These are phyloP conservation scores for Hypocryptadius cinnamomeus DNA, from an alignment of 2,113 vertebrate genomes.

Conservation along the genomic window DNA sequence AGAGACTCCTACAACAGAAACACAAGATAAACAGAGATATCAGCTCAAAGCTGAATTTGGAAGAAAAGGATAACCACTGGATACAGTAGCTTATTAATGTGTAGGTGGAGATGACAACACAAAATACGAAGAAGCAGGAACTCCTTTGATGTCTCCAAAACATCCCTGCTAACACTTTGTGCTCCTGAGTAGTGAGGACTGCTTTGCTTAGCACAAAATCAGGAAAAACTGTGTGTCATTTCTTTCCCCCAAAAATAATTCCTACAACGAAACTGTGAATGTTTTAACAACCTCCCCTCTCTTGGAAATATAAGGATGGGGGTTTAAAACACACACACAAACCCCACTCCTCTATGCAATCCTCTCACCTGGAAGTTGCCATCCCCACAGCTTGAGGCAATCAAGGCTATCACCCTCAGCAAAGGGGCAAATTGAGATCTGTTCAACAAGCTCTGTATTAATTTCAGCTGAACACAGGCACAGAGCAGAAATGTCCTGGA, in stretches of 20 bases:
- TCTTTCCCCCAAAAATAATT: neutral
- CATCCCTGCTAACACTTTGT: neutral
- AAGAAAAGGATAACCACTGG: neutral
- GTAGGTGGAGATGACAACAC: neutral
- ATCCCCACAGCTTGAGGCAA: neutral
- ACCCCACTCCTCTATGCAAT: neutral
- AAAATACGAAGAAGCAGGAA: neutral
- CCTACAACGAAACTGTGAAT: neutral
- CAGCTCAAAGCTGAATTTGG: neutral
- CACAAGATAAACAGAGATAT: neutral
- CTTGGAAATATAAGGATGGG: neutral
- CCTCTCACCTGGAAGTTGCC: neutral
- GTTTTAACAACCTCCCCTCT: neutral
- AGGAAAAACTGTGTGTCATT: neutral
- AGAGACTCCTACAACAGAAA: neutral
- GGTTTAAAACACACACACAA: neutral
- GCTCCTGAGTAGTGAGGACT: neutral
- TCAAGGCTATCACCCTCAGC: neutral
- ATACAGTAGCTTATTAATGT: neutral
- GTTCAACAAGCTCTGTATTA: neutral
- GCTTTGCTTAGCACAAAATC: neutral
- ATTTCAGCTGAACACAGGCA: neutral
- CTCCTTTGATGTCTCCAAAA: neutral
- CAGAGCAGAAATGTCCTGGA: neutral
- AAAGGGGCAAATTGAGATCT: neutral